phyloP scores from a whole-genome alignment of 2,797 vertebrate species.

The Pseudocheirus occidentalis region DNA sequence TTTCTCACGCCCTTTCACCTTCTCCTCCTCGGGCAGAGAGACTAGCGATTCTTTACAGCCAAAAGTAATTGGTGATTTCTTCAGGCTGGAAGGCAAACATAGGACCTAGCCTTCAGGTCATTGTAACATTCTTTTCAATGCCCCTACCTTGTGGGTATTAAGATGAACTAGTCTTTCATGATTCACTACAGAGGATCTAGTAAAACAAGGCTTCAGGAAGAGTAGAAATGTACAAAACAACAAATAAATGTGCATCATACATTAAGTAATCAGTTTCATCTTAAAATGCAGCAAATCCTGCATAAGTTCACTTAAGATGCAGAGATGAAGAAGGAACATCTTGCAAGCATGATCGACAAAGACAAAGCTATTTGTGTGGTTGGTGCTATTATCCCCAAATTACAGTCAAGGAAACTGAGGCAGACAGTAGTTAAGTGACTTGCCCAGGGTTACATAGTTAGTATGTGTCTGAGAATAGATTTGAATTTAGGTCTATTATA shows the following conservation, averaged over 20 bases:
- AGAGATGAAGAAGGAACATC: not conserved
- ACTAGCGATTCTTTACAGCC: constrained; percentile 16
- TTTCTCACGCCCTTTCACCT: not conserved
- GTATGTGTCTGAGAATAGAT: too few relatives aligned
- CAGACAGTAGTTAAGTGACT: too few relatives aligned
- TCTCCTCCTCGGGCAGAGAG: not conserved
- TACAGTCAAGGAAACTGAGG: too few relatives aligned
- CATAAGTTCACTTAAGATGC: constrained; percentile 57
- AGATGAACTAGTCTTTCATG: not conserved
- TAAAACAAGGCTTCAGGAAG: not conserved
- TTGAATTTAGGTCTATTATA: too few relatives aligned
- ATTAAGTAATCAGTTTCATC: constrained; percentile 31
- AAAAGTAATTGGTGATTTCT: constrained; percentile 2
- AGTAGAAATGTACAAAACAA: constrained; percentile 8
- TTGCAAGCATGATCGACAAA: not conserved
- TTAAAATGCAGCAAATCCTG: constrained; percentile 38
- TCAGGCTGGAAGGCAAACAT: constrained; percentile 34
- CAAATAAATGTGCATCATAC: not conserved
- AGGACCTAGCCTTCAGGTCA: not conserved
- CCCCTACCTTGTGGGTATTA: not conserved
- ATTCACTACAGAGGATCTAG: not conserved
- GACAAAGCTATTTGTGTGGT: too few relatives aligned
- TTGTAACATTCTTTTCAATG: not conserved
- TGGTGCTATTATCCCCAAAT: too few relatives aligned
- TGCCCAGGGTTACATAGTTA: too few relatives aligned